phyloP scores from a whole-genome alignment of 2,888 invertebrate genomes.

The Morpho achilles region DNA sequence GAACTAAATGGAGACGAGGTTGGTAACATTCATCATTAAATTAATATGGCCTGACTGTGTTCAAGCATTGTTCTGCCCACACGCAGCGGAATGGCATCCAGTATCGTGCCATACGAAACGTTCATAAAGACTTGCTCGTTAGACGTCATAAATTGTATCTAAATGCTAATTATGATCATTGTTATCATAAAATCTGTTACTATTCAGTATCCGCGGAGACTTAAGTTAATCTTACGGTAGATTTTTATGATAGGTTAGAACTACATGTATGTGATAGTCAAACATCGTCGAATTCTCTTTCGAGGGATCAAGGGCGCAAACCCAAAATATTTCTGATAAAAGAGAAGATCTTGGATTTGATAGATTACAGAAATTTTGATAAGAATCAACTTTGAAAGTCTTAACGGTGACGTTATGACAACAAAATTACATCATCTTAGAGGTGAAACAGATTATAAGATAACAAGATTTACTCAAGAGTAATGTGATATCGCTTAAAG shows the following conservation, averaged over 20 bases:
- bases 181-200: background rate
- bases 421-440: slow-evolving; percentile 6
- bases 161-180: background rate
- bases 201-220: no score
- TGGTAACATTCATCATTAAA: slow-evolving; percentile 25
- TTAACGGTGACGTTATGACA: slow-evolving; percentile 5
- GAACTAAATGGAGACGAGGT: slow-evolving; percentile 25
- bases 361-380: no score
- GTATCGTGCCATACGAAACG: slow-evolving; percentile 9
- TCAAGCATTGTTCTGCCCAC: slow-evolving; percentile 58
- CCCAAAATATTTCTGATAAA: no score
- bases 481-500: no score
- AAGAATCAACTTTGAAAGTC: slow-evolving; percentile 2
- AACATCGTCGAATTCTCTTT: no score
- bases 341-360: no score
- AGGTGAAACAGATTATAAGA: slow-evolving; percentile 3
- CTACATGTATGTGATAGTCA: no score
- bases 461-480: background rate
- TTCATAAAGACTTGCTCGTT: slow-evolving; percentile 5
- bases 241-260: no score
- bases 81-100: slow-evolving; percentile 29
- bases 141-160: background rate
- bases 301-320: no score
- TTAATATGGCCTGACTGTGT: slow-evolving; percentile 41
- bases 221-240: no score